A percentile compares a stretch with the other conserved stretches of the same genome.
phyloP scores from a whole-genome alignment of 2,113 vertebrate species.

The Halcyon senegalensis region DNA sequence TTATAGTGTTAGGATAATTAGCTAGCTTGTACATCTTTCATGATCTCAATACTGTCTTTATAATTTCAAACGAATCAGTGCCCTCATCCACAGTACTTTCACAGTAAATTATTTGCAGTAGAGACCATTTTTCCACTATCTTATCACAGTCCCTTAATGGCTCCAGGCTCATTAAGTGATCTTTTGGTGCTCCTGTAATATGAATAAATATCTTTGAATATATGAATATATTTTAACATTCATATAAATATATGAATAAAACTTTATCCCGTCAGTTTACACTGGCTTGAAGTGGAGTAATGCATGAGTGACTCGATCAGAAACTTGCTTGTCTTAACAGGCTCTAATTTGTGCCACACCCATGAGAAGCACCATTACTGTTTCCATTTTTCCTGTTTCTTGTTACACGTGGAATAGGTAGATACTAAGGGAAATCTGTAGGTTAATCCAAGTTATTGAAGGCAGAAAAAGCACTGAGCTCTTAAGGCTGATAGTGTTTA shows the following conservation, averaged over 20 bases:
- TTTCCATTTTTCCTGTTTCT: neutral
- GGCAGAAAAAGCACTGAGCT: neutral
- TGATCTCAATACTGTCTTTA: neutral
- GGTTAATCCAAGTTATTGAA: neutral
- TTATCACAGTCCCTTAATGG: neutral
- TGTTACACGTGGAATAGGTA: neutral
- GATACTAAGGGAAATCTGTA: neutral
- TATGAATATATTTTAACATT: neutral
- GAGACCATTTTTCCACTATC: slow-evolving; percentile 1
- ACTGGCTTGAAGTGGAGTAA: neutral
- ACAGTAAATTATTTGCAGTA: neutral
- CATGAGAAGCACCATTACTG: neutral
- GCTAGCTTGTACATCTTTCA: neutral
- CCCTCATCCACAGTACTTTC: neutral
- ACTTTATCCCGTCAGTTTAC: neutral
- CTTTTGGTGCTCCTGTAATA: neutral
- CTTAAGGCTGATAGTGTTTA: neutral
- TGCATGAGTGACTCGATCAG: neutral
- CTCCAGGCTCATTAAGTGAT: neutral
- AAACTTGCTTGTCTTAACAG: neutral
- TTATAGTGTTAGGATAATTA: neutral
- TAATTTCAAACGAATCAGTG: neutral
- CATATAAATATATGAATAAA: slow-evolving; percentile 10
- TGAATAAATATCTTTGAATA: slow-evolving; percentile 14
- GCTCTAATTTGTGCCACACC: neutral